Conservation (phyloP, 2,113 vertebrate species). For the Tricholaema leucomelas region DNA sequence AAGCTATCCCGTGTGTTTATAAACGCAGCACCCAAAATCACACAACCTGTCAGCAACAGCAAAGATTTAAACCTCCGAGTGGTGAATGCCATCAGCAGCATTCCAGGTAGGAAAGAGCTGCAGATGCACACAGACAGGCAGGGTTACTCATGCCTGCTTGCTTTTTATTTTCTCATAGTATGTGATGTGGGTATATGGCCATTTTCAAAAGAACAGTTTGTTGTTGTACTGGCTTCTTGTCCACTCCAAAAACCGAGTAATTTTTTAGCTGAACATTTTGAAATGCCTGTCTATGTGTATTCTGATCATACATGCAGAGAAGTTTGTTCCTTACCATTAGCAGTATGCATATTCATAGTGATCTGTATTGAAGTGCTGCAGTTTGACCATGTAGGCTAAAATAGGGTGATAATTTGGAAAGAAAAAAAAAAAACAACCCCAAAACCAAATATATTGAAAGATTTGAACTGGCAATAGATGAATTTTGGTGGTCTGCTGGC, state of each 20-base stretch:
- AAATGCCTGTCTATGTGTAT: accelerated
- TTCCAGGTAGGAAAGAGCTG: neutral
- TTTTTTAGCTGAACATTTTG: neutral
- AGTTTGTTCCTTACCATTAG: neutral
- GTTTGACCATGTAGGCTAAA: neutral
- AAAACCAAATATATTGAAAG: neutral
- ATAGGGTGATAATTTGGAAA: neutral
- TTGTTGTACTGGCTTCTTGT: neutral
- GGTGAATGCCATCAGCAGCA: neutral
- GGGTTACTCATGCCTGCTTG: neutral
- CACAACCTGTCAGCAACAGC: neutral
- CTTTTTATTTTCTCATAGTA: neutral
- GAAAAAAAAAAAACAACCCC: too few relatives aligned
- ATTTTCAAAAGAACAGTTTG: neutral
- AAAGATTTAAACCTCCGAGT: neutral
- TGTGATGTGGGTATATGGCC: neutral
- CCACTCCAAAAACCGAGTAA: neutral
- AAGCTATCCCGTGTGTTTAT: neutral
- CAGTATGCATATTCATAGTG: accelerated
- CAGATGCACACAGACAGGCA: neutral
- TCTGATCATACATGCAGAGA: neutral
- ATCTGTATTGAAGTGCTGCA: accelerated
- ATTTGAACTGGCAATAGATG: neutral
- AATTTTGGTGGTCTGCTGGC: neutral
- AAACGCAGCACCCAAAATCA: neutral